Conservation (phyloP, 2,113 vertebrate genomes). For the Xenus cinereus region DNA sequence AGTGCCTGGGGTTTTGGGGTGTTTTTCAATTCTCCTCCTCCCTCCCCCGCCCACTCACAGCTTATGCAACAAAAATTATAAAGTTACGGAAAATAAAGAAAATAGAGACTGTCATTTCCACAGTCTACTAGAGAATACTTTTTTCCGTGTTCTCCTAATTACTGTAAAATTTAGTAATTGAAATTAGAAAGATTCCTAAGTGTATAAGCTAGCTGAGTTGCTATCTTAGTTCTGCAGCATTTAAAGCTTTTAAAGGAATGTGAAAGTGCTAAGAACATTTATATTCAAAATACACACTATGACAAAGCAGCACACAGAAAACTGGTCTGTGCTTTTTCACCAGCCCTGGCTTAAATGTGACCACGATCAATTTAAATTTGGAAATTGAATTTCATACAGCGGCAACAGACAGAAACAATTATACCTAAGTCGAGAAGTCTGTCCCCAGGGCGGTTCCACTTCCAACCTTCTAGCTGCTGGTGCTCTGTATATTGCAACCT, state of each 20-base stretch:
- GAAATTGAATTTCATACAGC: not conserved
- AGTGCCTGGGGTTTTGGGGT: not conserved
- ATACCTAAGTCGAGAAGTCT: slow-evolving; percentile 80
- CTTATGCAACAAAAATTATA: not conserved
- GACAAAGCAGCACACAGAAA: not conserved
- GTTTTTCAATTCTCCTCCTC: not conserved
- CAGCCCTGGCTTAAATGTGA: not conserved
- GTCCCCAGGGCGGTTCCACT: slow-evolving; percentile 83
- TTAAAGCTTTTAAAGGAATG: not conserved
- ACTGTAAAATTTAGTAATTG: not conserved
- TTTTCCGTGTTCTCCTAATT: not conserved
- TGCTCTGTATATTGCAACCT: slow-evolving; percentile 82
- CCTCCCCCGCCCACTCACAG: not conserved
- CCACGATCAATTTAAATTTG: not conserved
- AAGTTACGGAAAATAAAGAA: not conserved
- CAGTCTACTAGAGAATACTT: not conserved
- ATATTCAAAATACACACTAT: not conserved
- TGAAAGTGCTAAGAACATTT: not conserved
- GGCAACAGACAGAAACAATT: not conserved
- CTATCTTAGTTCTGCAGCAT: not conserved
- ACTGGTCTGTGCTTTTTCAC: not conserved
- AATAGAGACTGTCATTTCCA: not conserved
- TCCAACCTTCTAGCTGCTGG: slow-evolving; percentile 83
- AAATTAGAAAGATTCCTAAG: not conserved
- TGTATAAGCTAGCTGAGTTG: not conserved